Percentiles rank a stretch among this genome's conserved stretches.
Evolutionary conservation across 2,113 vertebrate genomes (phyloP).

Genomic region (Heterotilapia buettikoferi): DNA sequence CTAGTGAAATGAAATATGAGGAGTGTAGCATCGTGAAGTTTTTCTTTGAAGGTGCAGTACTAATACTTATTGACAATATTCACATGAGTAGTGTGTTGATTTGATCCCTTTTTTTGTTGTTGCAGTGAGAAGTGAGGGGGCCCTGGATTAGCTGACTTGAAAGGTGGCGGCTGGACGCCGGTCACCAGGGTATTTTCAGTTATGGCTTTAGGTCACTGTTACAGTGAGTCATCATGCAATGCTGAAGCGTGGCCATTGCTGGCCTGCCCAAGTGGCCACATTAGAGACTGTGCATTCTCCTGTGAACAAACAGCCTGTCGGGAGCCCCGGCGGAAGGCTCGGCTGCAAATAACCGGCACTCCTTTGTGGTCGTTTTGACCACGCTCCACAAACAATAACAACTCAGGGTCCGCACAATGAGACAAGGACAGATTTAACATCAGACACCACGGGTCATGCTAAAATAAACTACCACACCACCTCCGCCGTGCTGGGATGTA

Average conservation of each 20-base stretch:
- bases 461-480: constrained; percentile 42
- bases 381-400: constrained; percentile 42
- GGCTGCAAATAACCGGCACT: constrained; percentile 34
- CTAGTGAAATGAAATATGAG: background rate
- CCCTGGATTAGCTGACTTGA: background rate
- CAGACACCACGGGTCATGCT: constrained; percentile 44
- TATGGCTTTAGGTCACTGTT: constrained; percentile 56
- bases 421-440: constrained; percentile 41
- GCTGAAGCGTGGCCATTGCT: constrained; percentile 7
- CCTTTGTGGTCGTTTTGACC: constrained; percentile 30
- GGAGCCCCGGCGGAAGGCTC: background rate
- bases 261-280: constrained; percentile 36
- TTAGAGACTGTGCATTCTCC: constrained; percentile 5
- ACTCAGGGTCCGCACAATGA: constrained; percentile 6
- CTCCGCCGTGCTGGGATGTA: constrained; percentile 13
- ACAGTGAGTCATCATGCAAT: constrained; percentile 59
- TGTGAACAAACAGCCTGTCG: background rate
- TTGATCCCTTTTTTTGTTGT: constrained; percentile 12
- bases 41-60: background rate
- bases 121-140: background rate
- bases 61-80: constrained; percentile 23
- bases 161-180: background rate
- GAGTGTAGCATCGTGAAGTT: background rate
- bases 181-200: constrained; percentile 34
- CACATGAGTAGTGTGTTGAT: background rate